Evolutionary conservation across 2,113 vertebrate species (phyloP).

Genomic region (Sylvia atricapilla): DNA sequence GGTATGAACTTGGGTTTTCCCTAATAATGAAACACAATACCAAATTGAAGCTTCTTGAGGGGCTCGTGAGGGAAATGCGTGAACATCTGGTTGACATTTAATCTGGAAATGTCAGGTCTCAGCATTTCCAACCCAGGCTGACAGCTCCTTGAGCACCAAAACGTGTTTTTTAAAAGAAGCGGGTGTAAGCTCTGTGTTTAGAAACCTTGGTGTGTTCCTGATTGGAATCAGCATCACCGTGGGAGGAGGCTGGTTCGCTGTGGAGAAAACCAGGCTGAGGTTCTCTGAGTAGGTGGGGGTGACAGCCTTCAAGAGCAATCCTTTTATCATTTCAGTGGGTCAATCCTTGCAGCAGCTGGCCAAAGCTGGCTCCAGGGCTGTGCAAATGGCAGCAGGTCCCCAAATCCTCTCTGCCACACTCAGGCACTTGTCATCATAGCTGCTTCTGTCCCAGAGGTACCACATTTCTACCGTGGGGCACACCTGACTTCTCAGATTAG

Average conservation of each 20-base stretch:
- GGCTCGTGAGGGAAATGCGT: neutral
- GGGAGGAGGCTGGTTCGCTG: neutral
- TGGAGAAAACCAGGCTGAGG: neutral
- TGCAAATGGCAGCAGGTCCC: neutral
- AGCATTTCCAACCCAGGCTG: slow-evolving; percentile 48
- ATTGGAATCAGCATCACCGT: neutral
- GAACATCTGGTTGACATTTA: slow-evolving; percentile 63
- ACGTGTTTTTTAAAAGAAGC: neutral
- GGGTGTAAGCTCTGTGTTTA: neutral
- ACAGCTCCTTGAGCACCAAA: slow-evolving; percentile 36
- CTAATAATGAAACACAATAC: slow-evolving; percentile 14
- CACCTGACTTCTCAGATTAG: neutral
- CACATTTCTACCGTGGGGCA: fast-evolving
- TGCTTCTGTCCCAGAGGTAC: neutral
- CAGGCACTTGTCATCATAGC: fast-evolving
- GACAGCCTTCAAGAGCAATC: neutral
- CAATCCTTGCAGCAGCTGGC: neutral
- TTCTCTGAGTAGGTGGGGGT: neutral
- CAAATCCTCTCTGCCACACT: neutral
- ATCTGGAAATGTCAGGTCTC: slow-evolving; percentile 50
- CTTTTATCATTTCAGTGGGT: neutral
- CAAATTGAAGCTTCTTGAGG: slow-evolving; percentile 8
- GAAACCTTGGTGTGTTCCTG: neutral
- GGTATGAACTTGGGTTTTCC: neutral
- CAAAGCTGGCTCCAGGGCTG: neutral